Conservation (phyloP, 2,797 vertebrate genomes). For the Novumbra hubbsi region DNA sequence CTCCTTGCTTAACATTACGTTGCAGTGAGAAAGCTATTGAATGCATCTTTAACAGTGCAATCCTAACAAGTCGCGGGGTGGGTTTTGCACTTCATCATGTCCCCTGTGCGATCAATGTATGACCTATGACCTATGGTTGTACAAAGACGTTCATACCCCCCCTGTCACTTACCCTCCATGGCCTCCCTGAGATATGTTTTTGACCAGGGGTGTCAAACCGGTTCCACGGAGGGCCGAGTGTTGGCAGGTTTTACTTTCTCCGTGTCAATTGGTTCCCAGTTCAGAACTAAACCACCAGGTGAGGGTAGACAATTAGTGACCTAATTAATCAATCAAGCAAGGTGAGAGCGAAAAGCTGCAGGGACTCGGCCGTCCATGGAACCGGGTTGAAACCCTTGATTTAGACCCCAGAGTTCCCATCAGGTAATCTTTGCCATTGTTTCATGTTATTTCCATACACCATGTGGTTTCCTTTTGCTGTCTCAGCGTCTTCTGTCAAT, state of each 20-base stretch:
- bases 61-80: constrained; percentile 44
- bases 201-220: no score
- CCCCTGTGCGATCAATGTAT: constrained; percentile 15
- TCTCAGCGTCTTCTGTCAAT: background rate
- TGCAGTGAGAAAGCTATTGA: constrained; percentile 46
- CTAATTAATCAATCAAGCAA: no score
- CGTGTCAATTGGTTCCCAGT: no score
- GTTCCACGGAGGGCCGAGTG: no score
- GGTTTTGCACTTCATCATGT: constrained; percentile 26
- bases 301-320: no score
- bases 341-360: no score
- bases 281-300: no score
- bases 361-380: no score
- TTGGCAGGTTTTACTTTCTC: no score
- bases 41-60: constrained; percentile 47
- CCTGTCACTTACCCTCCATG: constrained; percentile 28
- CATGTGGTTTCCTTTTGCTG: background rate
- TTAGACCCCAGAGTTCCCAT: constrained; percentile 50
- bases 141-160: constrained; percentile 41
- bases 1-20: constrained; percentile 38
- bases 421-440: constrained; percentile 64
- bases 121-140: constrained; percentile 47
- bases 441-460: constrained; percentile 62
- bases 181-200: constrained; percentile 48
- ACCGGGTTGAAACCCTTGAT: no score